Evolutionary conservation across 2,888 invertebrate genomes (phyloP), one percentile per base, ranked within the genome.

Genomic region (Scelioninae gen. 1): DNA sequence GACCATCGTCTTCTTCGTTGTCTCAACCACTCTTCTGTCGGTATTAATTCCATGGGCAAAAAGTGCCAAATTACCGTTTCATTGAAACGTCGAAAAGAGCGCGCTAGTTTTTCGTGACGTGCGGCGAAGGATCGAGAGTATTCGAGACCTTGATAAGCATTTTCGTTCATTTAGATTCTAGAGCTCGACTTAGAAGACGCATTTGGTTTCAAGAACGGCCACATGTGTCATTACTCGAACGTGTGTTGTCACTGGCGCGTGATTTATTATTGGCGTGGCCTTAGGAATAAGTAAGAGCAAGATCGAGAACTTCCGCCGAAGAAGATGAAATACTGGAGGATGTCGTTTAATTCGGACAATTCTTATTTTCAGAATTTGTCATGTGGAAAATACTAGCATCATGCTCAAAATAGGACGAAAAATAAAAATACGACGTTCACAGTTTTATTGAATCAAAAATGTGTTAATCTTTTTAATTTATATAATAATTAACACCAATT

Each of bases 261-360:
- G 78, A 78, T 78, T 77, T 77, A 77, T 78, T 65, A 56, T 78
- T 65, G 78, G 78, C 63, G 62, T 72, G 72, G 62, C 72, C 74
- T 77, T 72, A 76, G 56, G 63, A 77, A 82, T 82, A 82, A 82
- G 72, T 82, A 62, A 72, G 63, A 63, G 13, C 72, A 32, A 82
- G 68, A 82, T 77, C 72, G 82, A 72, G 68, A 55, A 77, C 82
- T 74, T 82, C 82, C 82, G 82, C 34, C 68, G 77, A 77, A 74
- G 68, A 77, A 63, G 77, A 78, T 72, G 62, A 78, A 78, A 65
- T 29, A 53, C 55, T 69, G 53, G 51, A 58, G 16, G 23, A 56
- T 32, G 51, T 45, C 60, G 31, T 5, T 60, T 71, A 60, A 60
- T 60, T 49, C 34, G 32, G 6, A 29, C 31, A 9, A 34, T 65